phyloP scores from a whole-genome alignment of 2,113 vertebrate species.

The Sinocyclocheilus rhinocerous region DNA sequence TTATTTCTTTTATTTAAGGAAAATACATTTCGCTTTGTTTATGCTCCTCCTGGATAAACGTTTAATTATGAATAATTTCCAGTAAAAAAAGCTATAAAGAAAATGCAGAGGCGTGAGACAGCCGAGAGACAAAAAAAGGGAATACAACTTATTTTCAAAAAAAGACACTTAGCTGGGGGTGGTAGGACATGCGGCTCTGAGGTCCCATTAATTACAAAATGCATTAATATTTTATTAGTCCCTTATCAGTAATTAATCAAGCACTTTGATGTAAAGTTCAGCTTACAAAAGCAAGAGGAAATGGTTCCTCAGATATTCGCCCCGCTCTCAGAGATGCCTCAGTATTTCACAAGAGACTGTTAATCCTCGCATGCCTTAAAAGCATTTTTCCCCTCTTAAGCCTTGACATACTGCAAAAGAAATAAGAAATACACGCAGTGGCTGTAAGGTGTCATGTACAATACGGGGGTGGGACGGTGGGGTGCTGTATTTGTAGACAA shows the following conservation, averaged over 20 bases:
- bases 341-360: constrained; percentile 55
- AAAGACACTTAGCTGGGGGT: constrained; percentile 66
- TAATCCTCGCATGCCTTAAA: constrained; percentile 48
- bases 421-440: constrained; percentile 17
- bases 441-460: constrained; percentile 39
- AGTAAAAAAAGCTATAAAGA: constrained; percentile 23
- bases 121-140: constrained; percentile 52
- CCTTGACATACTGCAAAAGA: constrained; percentile 36
- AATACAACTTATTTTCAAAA: constrained; percentile 64
- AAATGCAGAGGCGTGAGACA: constrained; percentile 34
- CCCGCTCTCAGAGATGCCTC: constrained; percentile 55
- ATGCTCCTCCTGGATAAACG: constrained; percentile 65
- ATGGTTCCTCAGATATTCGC: constrained; percentile 64
- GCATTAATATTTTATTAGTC: constrained; percentile 78
- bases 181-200: constrained; percentile 55
- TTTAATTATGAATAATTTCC: constrained; percentile 71
- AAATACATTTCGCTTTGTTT: constrained; percentile 65
- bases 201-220: constrained; percentile 75
- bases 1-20: constrained; percentile 63
- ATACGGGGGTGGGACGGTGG: background rate
- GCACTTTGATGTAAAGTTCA: constrained; percentile 79
- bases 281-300: constrained; percentile 65
- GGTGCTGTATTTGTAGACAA: background rate
- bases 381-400: constrained; percentile 31
- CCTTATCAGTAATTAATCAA: constrained; percentile 82